phyloP scores from a whole-genome alignment of 2,113 vertebrate species.

The Malurus melanocephalus region DNA sequence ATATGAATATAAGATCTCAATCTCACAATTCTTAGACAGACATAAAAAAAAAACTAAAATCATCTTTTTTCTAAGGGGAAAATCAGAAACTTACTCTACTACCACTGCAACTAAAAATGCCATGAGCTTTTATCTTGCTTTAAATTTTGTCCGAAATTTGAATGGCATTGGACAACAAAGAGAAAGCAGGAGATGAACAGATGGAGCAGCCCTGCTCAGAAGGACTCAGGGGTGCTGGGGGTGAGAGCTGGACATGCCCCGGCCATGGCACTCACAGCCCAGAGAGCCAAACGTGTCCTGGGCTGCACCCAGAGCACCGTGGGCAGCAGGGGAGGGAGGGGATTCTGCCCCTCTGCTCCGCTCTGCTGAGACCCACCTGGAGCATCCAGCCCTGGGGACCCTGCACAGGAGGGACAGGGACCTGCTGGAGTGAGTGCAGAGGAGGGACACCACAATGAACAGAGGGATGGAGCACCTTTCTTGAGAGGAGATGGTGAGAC shows the following conservation, averaged over 20 bases:
- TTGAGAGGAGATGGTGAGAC: not conserved
- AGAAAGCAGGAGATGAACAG: not conserved
- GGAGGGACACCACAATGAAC: no score
- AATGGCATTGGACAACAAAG: not conserved
- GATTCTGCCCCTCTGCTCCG: not conserved
- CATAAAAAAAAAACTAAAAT: not conserved
- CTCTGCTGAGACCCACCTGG: not conserved
- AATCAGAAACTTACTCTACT: not conserved
- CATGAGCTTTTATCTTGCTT: not conserved
- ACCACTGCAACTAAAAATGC: not conserved
- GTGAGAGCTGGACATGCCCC: not conserved
- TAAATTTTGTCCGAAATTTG: not conserved
- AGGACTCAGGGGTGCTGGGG: no score
- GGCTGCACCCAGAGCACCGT: not conserved
- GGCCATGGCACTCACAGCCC: not conserved
- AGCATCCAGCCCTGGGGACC: not conserved
- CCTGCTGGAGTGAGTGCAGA: not conserved
- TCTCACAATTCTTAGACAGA: not conserved
- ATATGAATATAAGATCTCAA: not conserved
- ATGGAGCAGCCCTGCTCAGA: not conserved
- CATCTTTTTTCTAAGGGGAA: not conserved
- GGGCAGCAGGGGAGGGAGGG: not conserved
- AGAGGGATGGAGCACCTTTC: not conserved
- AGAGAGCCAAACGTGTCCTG: not conserved
- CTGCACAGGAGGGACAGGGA: not conserved